Conservation (phyloP, 2,888 invertebrate species). For the Platynereis dumerilii region DNA sequence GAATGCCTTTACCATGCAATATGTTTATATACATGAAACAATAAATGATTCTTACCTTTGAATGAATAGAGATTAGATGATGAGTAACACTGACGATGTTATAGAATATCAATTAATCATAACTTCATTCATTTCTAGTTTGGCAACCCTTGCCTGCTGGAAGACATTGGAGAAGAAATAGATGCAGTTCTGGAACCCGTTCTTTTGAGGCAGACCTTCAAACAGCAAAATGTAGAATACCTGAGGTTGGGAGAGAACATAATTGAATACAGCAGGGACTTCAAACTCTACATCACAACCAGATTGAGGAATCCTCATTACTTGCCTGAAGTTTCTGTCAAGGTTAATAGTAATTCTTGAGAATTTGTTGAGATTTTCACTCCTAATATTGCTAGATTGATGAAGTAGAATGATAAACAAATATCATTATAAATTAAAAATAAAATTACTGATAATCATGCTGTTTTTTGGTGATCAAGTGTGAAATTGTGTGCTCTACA, state of each 20-base stretch:
- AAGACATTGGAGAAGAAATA: conserved; percentile 75
- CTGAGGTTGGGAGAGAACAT: conserved; percentile 84
- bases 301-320: conserved; percentile 89
- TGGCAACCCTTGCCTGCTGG: conserved; percentile 73
- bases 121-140: too few relatives aligned
- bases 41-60: too few relatives aligned
- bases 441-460: neutral
- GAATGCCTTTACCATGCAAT: too few relatives aligned
- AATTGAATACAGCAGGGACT: conserved; percentile 81
- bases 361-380: neutral
- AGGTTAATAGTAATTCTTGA: conserved; percentile 68
- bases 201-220: conserved; percentile 80
- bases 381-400: neutral
- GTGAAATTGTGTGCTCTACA: too few relatives aligned
- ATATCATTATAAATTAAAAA: neutral
- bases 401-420: neutral
- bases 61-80: too few relatives aligned
- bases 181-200: conserved; percentile 77
- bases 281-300: conserved; percentile 87
- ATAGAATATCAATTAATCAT: too few relatives aligned
- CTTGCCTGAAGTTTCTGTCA: conserved; percentile 86
- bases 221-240: conserved; percentile 68
- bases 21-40: too few relatives aligned
- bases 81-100: too few relatives aligned
- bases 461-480: too few relatives aligned